Conservation (phyloP, 1,140 invertebrate genomes). For the Bemisia tabaci region DNA sequence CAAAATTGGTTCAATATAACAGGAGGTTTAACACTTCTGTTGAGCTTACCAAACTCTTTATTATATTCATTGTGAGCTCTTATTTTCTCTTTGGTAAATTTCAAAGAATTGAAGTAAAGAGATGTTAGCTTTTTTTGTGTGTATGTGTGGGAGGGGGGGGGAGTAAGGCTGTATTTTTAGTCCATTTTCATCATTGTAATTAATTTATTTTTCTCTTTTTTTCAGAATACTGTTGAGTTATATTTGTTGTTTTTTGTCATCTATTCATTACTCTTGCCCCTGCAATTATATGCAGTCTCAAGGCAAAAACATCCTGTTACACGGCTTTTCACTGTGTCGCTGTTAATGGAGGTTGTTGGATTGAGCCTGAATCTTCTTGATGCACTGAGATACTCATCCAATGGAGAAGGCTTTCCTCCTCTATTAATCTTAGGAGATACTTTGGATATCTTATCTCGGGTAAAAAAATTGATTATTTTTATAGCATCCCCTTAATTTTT, state of each 20-base stretch:
- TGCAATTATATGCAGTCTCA: constrained; percentile 79
- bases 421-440: constrained; percentile 77
- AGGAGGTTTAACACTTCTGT: no score
- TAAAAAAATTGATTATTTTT: no score
- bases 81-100: no score
- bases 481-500: no score
- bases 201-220: constrained; percentile 19
- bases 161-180: no score
- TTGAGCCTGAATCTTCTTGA: constrained; percentile 78
- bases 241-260: constrained; percentile 79
- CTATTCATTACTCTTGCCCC: constrained; percentile 70
- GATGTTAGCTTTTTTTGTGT: no score
- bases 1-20: no score
- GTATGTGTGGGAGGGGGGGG: no score
- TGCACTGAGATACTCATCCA: constrained; percentile 72
- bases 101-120: no score
- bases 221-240: constrained; percentile 74
- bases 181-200: no score
- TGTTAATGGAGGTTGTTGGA: constrained; percentile 71
- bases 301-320: constrained; percentile 81
- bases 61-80: no score
- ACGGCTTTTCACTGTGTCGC: constrained; percentile 74
- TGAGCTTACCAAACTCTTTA: no score
- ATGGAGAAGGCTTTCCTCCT: constrained; percentile 70
- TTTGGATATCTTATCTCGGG: constrained; percentile 76